Conservation (phyloP, 2,113 vertebrate species). For the Onychorhynchus coronatus region DNA sequence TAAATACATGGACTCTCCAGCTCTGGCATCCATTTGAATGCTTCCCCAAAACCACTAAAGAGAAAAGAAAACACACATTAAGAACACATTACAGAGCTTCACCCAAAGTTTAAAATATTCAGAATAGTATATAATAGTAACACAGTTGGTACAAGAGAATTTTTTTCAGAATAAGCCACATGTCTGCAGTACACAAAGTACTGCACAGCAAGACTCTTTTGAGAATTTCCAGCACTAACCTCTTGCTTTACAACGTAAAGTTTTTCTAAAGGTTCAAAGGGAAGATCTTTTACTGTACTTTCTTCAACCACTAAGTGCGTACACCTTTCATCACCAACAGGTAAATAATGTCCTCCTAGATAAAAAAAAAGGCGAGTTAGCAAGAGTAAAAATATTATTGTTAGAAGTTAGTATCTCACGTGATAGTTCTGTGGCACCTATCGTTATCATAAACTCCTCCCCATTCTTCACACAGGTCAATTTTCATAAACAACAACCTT, state of each 20-base stretch:
- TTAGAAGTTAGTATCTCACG: neutral
- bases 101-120: neutral
- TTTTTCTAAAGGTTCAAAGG: constrained; percentile 83
- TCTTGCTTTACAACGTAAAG: constrained; percentile 96
- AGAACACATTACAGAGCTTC: neutral
- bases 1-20: constrained; percentile 95
- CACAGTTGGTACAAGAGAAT: neutral
- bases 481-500: constrained; percentile 76
- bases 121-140: neutral
- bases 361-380: neutral
- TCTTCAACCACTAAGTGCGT: constrained; percentile 97
- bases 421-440: neutral
- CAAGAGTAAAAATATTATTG: neutral
- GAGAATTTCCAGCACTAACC: constrained; percentile 72
- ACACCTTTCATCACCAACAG: constrained; percentile 88
- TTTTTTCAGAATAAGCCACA: neutral
- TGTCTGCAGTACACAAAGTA: neutral
- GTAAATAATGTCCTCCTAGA: constrained; percentile 83
- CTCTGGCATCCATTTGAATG: constrained; percentile 98
- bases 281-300: constrained; percentile 89
- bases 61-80: neutral
- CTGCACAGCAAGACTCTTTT: neutral
- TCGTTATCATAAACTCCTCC: neutral
- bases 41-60: constrained; percentile 98
- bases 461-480: neutral